Evolutionary conservation across 2,888 invertebrate genomes (phyloP).

Genomic region (Glaucopsyche alexis): DNA sequence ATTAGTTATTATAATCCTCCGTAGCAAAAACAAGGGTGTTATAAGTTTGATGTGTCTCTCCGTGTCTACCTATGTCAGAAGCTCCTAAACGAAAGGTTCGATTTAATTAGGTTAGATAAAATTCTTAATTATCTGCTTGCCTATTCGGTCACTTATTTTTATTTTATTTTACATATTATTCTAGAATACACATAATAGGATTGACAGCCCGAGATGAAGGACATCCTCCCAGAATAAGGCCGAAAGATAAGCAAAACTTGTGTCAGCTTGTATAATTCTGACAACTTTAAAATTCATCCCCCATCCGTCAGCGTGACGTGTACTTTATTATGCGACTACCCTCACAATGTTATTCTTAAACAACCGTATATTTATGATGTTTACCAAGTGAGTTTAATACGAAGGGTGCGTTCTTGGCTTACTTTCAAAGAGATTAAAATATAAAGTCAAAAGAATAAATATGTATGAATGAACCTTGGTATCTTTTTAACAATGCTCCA

Average conservation of each 20-base stretch:
- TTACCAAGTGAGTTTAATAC: conserved; percentile 1
- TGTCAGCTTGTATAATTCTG: conserved; percentile 43
- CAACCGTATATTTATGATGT: conserved; percentile 7
- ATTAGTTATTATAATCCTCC: no score
- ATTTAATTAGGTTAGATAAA: no score
- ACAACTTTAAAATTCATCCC: conserved; percentile 44
- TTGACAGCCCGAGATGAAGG: no score
- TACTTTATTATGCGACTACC: conserved; percentile 31
- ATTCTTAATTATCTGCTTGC: no score
- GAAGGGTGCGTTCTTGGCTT: neutral
- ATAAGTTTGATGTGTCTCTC: no score
- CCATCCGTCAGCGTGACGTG: conserved; percentile 40
- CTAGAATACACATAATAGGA: no score
- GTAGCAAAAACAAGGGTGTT: no score
- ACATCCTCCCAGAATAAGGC: conserved; percentile 36
- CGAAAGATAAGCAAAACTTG: conserved; percentile 35
- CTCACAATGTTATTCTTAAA: conserved; percentile 15
- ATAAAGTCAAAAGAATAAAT: neutral
- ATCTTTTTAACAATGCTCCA: neutral
- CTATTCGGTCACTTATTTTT: no score
- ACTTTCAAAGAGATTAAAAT: conserved; percentile 8
- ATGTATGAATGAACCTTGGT: neutral
- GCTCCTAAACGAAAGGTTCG: no score
- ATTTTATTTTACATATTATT: no score
- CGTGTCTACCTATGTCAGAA: no score